These are phyloP conservation scores for Melanerpes formicivorus DNA, from an alignment of 2,113 vertebrate genomes.

Conservation along the genomic window DNA sequence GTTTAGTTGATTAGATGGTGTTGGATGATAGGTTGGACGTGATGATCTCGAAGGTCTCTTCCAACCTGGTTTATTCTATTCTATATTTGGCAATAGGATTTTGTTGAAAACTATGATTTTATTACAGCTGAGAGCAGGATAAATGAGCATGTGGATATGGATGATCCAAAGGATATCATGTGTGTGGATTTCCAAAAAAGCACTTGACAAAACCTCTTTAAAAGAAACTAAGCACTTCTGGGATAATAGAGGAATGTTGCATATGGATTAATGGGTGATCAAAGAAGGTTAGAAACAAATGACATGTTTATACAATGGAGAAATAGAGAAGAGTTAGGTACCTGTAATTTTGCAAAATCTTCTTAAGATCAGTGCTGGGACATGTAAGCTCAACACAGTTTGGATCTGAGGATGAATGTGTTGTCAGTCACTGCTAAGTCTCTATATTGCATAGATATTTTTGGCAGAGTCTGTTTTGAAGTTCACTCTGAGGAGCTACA, in stretches of 20 bases:
- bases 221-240: neutral
- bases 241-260: constrained; percentile 5
- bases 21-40: no score
- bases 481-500: neutral
- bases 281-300: constrained; percentile 25
- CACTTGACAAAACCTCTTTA: constrained; percentile 6
- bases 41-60: no score
- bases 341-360: constrained; percentile 29
- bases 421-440: constrained; percentile 7
- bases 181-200: neutral
- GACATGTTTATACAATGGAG: neutral
- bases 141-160: neutral
- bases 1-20: no score
- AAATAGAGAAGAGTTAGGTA: neutral
- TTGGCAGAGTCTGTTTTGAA: neutral
- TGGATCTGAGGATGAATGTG: neutral
- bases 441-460: neutral
- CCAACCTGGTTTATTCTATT: no score
- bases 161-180: constrained; percentile 9
- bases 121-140: neutral
- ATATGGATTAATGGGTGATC: constrained; percentile 38
- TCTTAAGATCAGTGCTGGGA: constrained; percentile 16
- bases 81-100: neutral
- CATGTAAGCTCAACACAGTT: neutral
- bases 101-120: neutral